Base-by-base conservation (phyloP, 2,797 vertebrate species). In the Xerus rutilus region DNA sequence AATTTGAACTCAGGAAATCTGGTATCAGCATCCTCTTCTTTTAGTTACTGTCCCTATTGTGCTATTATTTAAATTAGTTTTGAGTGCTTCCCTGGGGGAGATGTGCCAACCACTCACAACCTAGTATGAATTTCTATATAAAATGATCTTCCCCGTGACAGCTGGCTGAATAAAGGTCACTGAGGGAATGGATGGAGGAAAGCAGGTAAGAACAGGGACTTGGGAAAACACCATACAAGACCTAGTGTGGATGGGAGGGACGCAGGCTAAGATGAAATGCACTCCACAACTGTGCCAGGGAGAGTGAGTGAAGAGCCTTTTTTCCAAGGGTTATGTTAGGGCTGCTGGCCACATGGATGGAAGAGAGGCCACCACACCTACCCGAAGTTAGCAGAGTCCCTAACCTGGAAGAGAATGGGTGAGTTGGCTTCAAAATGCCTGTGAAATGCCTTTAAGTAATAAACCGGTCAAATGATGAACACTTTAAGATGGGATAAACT, bases 81-180 rank as follows among this genome's bases (percentile, higher is more conserved):
- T 84, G 78, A 93, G n/a, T 79, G 43, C 43, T 35, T 93, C 21
- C 20, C 65, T 83, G n/a, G 39, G 18, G 52, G 20, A 77, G 7
- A 59, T 59, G 28, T 69, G 28, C 20, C 74, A 86, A 23, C 81
- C 47, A 85, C 88, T 79, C 45, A 85, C 79, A 78, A 18, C 20
- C 78, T 74, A 79, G 28, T 92, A 43, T 25, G 73, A 73, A 72
- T 92, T 86, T 76, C 62, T 79, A 18, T n/a, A 20, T 86, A 76
- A 85, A 70, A 52, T 65, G 45, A 12, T 54, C 28, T 95, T 77
- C 65, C 79, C 13, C 10, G 7, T 45, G 30, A 77, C 21, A 73
- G 23, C 7, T 84, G 30, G 18, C 65, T 88, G 14, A 64, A 64
- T 39, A 65, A 65, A 77, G 28, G 47, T 85, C 6, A 76, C 54